Conservation (phyloP, 2,888 invertebrate genomes). For the Neuroscelio doddi region DNA sequence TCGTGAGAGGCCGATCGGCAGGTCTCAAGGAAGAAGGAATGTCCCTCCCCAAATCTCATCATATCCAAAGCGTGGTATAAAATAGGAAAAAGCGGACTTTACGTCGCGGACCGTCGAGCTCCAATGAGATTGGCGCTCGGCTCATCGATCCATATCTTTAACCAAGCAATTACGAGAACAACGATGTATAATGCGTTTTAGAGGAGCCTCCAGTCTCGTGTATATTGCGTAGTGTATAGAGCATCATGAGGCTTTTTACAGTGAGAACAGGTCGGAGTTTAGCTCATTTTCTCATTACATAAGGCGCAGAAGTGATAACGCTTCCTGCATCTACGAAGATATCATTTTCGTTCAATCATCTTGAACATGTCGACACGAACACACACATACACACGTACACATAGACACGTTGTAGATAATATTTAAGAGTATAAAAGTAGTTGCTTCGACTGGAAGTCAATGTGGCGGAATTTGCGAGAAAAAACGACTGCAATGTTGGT, state of each 20-base stretch:
- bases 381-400: conserved; percentile 21
- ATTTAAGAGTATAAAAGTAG: conserved; percentile 38
- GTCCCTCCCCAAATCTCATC: conserved; percentile 39
- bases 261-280: conserved; percentile 31
- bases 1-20: neutral
- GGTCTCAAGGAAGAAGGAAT: neutral
- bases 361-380: conserved; percentile 36
- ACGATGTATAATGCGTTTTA: conserved; percentile 67
- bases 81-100: conserved; percentile 1
- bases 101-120: conserved; percentile 13
- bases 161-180: conserved; percentile 69
- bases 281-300: conserved; percentile 19
- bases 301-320: neutral
- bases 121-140: conserved; percentile 42
- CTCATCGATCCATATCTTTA: conserved; percentile 70
- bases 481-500: conserved; percentile 31
- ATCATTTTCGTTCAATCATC: conserved; percentile 23
- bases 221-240: conserved; percentile 60
- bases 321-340: conserved; percentile 4
- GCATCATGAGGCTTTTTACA: conserved; percentile 49
- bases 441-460: conserved; percentile 21
- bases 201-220: conserved; percentile 56
- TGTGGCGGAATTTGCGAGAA: conserved; percentile 26
- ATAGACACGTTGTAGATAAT: conserved; percentile 46
- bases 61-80: conserved; percentile 40